Evolutionary conservation across 2,888 invertebrate species (phyloP).

Genomic region (Lypha dubia): DNA sequence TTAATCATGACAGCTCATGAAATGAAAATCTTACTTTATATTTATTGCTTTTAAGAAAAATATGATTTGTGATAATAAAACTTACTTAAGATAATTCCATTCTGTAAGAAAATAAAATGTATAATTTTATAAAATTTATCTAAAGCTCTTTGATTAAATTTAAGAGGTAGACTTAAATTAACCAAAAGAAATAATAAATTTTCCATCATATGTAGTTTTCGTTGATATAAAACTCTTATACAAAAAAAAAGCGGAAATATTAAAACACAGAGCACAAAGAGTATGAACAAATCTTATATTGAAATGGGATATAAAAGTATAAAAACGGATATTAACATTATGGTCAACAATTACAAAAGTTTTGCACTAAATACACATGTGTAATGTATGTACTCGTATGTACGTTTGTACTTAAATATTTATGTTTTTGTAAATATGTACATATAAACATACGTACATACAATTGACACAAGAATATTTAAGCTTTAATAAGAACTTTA

Average conservation of each 20-base stretch:
- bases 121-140: not conserved
- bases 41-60: too few species aligned
- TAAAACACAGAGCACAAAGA: not conserved
- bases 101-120: not conserved
- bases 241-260: slow-evolving; percentile 4
- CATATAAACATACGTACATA: too few species aligned
- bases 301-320: not conserved
- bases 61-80: too few species aligned
- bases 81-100: too few species aligned
- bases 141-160: not conserved
- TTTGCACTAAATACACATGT: not conserved
- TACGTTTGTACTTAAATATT: too few species aligned
- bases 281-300: not conserved
- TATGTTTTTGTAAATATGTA: too few species aligned
- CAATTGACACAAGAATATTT: too few species aligned
- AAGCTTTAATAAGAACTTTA: too few species aligned
- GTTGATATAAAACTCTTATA: not conserved
- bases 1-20: too few species aligned
- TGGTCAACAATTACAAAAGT: slow-evolving; percentile 27
- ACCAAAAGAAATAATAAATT: not conserved
- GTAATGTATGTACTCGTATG: too few species aligned
- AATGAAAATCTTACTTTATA: too few species aligned
- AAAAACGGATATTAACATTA: slow-evolving; percentile 45
- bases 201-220: not conserved
- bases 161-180: too few species aligned